These are phyloP conservation scores for Deroptyus accipitrinus DNA, from an alignment of 2,113 vertebrate species.

Conservation along the genomic window DNA sequence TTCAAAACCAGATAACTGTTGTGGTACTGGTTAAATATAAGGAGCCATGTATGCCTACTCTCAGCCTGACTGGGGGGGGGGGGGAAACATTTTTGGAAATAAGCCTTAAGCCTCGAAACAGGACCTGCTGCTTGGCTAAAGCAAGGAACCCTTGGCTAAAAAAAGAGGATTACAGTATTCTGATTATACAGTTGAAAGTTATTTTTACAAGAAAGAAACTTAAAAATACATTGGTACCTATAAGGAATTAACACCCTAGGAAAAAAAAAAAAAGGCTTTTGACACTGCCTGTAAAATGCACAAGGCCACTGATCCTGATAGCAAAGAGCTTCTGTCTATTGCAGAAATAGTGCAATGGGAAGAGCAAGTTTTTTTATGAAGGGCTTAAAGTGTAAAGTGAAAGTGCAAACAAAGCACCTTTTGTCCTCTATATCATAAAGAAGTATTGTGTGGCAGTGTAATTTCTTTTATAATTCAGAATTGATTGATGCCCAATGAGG, in stretches of 20 bases:
- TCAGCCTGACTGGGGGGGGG: background rate
- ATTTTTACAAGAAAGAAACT: background rate
- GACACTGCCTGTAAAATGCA: background rate
- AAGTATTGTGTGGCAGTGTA: slow-evolving; percentile 16
- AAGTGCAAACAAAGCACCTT: slow-evolving; percentile 43
- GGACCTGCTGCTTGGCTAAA: background rate
- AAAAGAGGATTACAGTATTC: background rate
- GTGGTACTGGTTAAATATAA: background rate
- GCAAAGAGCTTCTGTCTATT: background rate
- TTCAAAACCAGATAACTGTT: background rate
- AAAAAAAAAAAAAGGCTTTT: background rate
- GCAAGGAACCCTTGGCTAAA: background rate
- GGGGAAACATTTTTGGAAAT: background rate
- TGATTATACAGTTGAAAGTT: background rate
- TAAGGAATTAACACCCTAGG: background rate
- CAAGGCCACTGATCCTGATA: background rate
- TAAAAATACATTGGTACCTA: background rate
- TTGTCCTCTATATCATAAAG: slow-evolving; percentile 36
- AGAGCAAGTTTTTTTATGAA: background rate
- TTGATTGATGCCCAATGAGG: background rate
- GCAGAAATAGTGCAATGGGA: background rate
- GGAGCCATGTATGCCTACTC: background rate
- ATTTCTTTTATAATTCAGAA: slow-evolving; percentile 45
- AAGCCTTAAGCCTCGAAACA: background rate
- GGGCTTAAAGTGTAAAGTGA: background rate